phyloP scores from a whole-genome alignment of 2,888 invertebrate genomes.

The Acheta domesticus region DNA sequence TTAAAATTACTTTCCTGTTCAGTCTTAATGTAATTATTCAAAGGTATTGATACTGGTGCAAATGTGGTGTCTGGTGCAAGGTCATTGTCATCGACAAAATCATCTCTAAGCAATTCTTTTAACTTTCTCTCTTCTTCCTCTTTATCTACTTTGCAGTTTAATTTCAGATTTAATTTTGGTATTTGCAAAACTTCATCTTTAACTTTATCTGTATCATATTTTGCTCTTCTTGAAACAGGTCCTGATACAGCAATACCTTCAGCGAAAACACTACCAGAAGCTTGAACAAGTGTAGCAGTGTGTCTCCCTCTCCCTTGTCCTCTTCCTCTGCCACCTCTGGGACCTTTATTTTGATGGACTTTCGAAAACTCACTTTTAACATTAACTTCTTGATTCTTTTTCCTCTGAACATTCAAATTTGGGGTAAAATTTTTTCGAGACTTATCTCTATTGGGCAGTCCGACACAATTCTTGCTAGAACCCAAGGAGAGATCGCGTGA shows the following conservation, averaged over 20 bases:
- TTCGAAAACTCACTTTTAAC: slow-evolving; percentile 32
- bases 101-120: slow-evolving; percentile 45
- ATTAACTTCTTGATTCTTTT: slow-evolving; percentile 45
- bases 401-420: slow-evolving; percentile 47
- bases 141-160: slow-evolving; percentile 43
- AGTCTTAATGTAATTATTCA: slow-evolving; percentile 40
- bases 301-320: slow-evolving; percentile 39
- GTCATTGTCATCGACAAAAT: slow-evolving; percentile 46
- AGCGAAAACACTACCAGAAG: slow-evolving; percentile 42
- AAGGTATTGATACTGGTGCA: slow-evolving; percentile 44
- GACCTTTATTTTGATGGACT: slow-evolving; percentile 38
- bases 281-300: slow-evolving; percentile 42
- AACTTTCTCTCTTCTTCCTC: slow-evolving; percentile 45
- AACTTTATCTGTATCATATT: neutral
- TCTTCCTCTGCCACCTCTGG: slow-evolving; percentile 34
- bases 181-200: neutral
- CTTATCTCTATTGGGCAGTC: slow-evolving; percentile 41
- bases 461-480: slow-evolving; percentile 38
- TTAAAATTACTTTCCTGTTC: slow-evolving; percentile 27
- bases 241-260: slow-evolving; percentile 40
- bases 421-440: slow-evolving; percentile 45
- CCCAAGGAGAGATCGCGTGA: slow-evolving; percentile 48
- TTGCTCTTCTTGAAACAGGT: slow-evolving; percentile 26
- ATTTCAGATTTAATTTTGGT: slow-evolving; percentile 24
- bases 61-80: slow-evolving; percentile 40